Percentiles rank a stretch among this genome's conserved stretches.
phyloP scores from a whole-genome alignment of 1,140 invertebrate genomes.

The Delia radicum region DNA sequence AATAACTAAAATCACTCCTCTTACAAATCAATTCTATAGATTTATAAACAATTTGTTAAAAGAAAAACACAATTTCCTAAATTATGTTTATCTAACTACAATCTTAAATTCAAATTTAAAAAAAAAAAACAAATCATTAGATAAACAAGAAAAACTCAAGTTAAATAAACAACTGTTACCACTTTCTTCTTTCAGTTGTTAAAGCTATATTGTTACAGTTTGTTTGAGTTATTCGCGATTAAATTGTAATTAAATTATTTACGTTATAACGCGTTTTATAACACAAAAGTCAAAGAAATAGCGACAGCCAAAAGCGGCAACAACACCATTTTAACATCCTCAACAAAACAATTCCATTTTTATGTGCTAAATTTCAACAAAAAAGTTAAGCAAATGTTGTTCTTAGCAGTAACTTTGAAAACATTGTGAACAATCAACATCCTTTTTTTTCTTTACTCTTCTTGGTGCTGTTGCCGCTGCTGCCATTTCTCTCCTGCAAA shows the following conservation, averaged over 20 bases:
- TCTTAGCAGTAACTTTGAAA: background rate
- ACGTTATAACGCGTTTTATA: constrained; percentile 10
- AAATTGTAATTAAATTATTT: constrained; percentile 24
- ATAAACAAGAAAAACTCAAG: background rate
- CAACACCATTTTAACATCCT: background rate
- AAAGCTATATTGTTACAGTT: constrained; percentile 3
- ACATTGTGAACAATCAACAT: background rate
- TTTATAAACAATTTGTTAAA: too few species aligned
- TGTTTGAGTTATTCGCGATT: constrained; percentile 17
- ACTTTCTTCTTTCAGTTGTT: background rate
- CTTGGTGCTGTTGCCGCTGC: background rate
- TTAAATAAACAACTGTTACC: background rate
- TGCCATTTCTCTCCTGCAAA: background rate
- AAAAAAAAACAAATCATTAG: background rate
- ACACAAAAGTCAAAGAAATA: background rate
- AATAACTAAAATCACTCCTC: too few species aligned
- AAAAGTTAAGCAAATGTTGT: background rate
- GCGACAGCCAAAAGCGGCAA: background rate
- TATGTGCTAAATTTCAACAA: background rate
- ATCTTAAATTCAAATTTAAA: background rate
- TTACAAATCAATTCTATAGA: too few species aligned
- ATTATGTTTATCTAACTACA: background rate
- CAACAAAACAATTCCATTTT: background rate
- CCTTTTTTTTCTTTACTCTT: too few species aligned
- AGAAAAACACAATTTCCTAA: background rate